Conservation (phyloP, 2,888 invertebrate genomes). For the Nemurella pictetii region DNA sequence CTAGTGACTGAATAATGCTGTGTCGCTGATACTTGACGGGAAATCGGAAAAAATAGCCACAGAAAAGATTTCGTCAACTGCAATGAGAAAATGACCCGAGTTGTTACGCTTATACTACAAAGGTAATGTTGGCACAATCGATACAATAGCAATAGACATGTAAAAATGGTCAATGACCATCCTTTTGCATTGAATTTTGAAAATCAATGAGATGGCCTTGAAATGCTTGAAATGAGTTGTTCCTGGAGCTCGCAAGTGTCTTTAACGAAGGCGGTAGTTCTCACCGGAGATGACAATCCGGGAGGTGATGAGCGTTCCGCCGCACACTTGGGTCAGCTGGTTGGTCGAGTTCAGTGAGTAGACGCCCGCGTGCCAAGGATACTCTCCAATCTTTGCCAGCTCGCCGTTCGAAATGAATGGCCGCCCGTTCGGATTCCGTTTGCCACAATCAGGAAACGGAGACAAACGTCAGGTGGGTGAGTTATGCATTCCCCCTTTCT, state of each 20-base stretch:
- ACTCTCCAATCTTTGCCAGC: slow-evolving; percentile 44
- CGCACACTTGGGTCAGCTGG: slow-evolving; percentile 45
- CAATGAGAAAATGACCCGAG: no score
- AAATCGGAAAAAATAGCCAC: no score
- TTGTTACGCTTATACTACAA: no score
- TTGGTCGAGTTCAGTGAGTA: slow-evolving; percentile 37
- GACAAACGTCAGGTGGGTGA: no score
- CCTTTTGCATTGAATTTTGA: background rate
- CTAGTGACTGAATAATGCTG: no score
- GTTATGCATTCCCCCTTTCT: no score
- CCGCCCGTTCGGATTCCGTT: slow-evolving; percentile 44
- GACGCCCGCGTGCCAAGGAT: slow-evolving; percentile 47
- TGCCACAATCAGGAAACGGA: slow-evolving; percentile 45
- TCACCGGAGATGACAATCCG: slow-evolving; percentile 45
- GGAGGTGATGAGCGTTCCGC: slow-evolving; percentile 45
- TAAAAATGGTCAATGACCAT: slow-evolving; percentile 1
- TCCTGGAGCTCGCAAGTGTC: background rate
- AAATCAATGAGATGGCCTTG: background rate
- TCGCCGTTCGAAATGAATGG: slow-evolving; percentile 45
- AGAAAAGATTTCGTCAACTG: no score
- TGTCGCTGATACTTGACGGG: no score
- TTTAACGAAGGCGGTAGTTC: no score
- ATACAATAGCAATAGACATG: no score
- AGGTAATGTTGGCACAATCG: no score
- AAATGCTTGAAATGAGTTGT: background rate